Evolutionary conservation across 2,888 invertebrate species (phyloP).

Genomic region (Leptinotarsa tumamoca): DNA sequence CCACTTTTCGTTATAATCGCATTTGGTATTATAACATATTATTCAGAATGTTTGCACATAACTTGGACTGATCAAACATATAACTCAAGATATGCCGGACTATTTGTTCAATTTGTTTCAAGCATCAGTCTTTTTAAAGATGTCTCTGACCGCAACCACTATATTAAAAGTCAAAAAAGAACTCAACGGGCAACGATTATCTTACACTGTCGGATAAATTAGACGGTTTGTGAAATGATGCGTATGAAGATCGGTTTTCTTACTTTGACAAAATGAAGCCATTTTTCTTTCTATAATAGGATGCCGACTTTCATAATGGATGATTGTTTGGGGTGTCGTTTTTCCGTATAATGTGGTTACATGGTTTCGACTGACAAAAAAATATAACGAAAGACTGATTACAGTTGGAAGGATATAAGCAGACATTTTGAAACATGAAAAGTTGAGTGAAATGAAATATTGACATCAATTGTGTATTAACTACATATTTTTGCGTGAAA

Average conservation of each 20-base stretch:
- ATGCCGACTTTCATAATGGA: background rate
- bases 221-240: slow-evolving; percentile 1
- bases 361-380: slow-evolving; percentile 2
- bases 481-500: too few species aligned
- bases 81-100: too few species aligned
- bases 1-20: too few species aligned
- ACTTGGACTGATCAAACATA: too few species aligned
- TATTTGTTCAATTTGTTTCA: too few species aligned
- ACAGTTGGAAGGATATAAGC: background rate
- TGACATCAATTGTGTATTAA: too few species aligned
- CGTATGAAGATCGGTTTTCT: slow-evolving; percentile 6
- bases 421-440: too few species aligned
- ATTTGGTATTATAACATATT: too few species aligned
- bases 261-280: slow-evolving; percentile 7
- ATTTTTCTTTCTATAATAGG: slow-evolving; percentile 6
- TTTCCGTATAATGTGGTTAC: background rate
- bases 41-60: too few species aligned
- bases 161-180: slow-evolving; percentile 1
- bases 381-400: background rate
- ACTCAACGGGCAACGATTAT: background rate
- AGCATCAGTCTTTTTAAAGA: background rate
- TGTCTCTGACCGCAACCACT: background rate
- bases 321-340: background rate
- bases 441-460: too few species aligned
- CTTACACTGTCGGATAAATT: slow-evolving; percentile 11